Conservation (phyloP, 2,888 invertebrate genomes). For the Leptinotarsa rubiginosa region DNA sequence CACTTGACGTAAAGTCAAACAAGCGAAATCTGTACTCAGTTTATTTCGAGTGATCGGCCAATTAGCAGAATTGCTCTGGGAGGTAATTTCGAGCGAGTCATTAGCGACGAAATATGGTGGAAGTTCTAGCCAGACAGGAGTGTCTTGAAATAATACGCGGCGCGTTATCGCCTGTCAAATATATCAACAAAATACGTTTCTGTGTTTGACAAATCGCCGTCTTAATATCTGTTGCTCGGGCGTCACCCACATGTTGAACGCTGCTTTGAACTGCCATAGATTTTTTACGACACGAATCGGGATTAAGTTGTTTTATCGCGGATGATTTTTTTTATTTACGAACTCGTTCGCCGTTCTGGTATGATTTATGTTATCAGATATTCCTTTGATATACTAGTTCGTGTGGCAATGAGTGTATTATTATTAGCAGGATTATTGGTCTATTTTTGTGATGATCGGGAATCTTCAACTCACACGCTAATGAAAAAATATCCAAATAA, state of each 20-base stretch:
- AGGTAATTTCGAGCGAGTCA: slow-evolving; percentile 55
- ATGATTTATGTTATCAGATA: slow-evolving; percentile 19
- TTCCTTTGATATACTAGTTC: slow-evolving; percentile 14
- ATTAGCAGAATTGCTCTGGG: slow-evolving; percentile 58
- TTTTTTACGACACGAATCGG: slow-evolving; percentile 14
- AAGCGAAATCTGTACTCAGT: slow-evolving; percentile 36
- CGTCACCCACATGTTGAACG: slow-evolving; percentile 31
- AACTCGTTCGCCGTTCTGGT: neutral
- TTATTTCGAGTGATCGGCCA: slow-evolving; percentile 57
- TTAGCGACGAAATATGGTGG: slow-evolving; percentile 57
- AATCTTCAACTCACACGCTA: too few relatives aligned
- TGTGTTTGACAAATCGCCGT: slow-evolving; percentile 57
- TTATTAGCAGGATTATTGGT: neutral
- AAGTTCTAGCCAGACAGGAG: slow-evolving; percentile 22
- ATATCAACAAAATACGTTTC: slow-evolving; percentile 56
- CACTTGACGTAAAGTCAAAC: slow-evolving; percentile 30
- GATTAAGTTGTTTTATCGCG: slow-evolving; percentile 16
- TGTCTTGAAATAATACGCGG: slow-evolving; percentile 56
- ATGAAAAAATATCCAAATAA: too few relatives aligned
- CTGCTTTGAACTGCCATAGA: slow-evolving; percentile 17
- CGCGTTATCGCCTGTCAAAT: slow-evolving; percentile 61
- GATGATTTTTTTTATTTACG: slow-evolving; percentile 3
- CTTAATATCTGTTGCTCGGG: slow-evolving; percentile 41
- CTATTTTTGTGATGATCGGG: neutral
- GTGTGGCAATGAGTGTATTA: slow-evolving; percentile 16